Conservation (phyloP, 2,888 invertebrate genomes). For the Chalcis sispes region DNA sequence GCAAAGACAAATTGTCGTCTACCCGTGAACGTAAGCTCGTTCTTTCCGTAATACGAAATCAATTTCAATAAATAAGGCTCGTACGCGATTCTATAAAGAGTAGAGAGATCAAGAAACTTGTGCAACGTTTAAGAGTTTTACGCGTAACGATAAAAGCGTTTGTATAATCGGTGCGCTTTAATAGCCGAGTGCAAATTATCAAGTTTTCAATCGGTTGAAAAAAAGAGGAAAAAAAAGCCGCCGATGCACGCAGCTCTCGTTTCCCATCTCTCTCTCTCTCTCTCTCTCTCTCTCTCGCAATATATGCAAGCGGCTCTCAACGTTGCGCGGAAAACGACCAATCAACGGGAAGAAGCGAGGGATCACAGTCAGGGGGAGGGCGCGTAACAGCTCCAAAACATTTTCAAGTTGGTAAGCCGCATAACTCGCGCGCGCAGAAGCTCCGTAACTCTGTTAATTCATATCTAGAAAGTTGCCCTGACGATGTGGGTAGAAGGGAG, state of each 20-base stretch:
- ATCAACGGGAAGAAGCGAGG: slow-evolving; percentile 37
- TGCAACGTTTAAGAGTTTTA: slow-evolving; percentile 21
- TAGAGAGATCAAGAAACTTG: no score
- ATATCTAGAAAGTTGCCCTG: slow-evolving; percentile 72
- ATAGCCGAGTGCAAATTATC: slow-evolving; percentile 33
- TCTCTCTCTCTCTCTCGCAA: not conserved
- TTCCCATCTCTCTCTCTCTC: not conserved
- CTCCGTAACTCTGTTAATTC: slow-evolving; percentile 74
- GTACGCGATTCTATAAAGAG: no score
- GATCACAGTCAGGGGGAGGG: slow-evolving; percentile 28
- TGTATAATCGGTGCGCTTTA: slow-evolving; percentile 44
- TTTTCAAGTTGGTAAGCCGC: slow-evolving; percentile 72
- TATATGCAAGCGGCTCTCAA: not conserved
- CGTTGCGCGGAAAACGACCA: slow-evolving; percentile 43
- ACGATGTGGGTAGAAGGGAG: slow-evolving; percentile 54
- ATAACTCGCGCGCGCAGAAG: slow-evolving; percentile 68
- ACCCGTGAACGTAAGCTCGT: no score
- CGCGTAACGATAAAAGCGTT: slow-evolving; percentile 38
- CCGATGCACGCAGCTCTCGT: no score
- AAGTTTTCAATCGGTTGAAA: slow-evolving; percentile 32
- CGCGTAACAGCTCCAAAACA: slow-evolving; percentile 63
- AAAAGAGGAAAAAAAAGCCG: slow-evolving; percentile 31
- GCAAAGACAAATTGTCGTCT: no score
- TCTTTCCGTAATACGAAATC: slow-evolving; percentile 25
- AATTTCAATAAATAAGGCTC: slow-evolving; percentile 35